phyloP scores from a whole-genome alignment of 2,797 vertebrate species.

The Echiichthys vipera region DNA sequence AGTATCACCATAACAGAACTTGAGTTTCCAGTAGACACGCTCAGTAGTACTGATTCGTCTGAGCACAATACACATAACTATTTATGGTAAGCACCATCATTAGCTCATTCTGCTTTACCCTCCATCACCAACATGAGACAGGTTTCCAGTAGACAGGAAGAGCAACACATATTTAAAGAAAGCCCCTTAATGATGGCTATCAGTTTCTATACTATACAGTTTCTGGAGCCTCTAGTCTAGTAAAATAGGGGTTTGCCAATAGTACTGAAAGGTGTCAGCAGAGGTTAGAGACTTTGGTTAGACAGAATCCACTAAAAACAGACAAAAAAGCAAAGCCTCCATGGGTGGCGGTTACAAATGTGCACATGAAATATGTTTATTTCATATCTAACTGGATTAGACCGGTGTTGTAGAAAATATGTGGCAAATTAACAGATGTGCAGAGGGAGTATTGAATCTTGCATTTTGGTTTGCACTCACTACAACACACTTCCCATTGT shows the following conservation, averaged over 20 bases:
- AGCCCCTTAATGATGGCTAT: conserved; percentile 15
- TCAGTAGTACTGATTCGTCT: conserved; percentile 10
- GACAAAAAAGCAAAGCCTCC: neutral
- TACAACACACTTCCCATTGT: conserved; percentile 49
- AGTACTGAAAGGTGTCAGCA: conserved; percentile 10
- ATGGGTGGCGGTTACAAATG: conserved; percentile 9
- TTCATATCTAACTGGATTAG: conserved; percentile 25
- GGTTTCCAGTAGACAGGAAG: conserved; percentile 30
- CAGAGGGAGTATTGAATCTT: conserved; percentile 28
- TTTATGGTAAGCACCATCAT: conserved; percentile 46
- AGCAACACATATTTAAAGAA: conserved; percentile 25
- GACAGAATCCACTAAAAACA: neutral
- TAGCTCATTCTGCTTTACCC: conserved; percentile 38
- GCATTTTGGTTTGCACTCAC: conserved; percentile 28
- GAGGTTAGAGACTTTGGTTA: conserved; percentile 8
- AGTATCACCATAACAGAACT: conserved; percentile 11
- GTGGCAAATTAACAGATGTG: conserved; percentile 39
- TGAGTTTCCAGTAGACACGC: conserved; percentile 14
- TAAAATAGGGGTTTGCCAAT: neutral
- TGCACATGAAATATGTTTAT: conserved; percentile 32
- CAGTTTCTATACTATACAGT: neutral
- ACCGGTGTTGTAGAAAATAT: conserved; percentile 16
- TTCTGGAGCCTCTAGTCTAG: conserved; percentile 9
- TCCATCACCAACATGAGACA: conserved; percentile 28
- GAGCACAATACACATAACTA: conserved; percentile 30